Conservation (phyloP, 2,888 invertebrate species). For the Tipula vernalis region DNA sequence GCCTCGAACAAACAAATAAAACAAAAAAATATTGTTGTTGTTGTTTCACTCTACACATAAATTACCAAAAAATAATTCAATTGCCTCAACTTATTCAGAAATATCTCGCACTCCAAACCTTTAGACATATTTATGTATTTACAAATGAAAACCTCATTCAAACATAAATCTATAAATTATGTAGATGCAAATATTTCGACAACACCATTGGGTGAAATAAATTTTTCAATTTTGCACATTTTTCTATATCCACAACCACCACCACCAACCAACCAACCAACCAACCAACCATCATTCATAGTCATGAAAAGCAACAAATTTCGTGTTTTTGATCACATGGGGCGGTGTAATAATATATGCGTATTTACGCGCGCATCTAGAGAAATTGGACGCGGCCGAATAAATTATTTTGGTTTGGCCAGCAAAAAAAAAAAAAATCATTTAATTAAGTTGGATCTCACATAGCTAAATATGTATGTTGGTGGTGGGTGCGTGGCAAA, state of each 20-base stretch:
- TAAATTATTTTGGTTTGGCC: neutral
- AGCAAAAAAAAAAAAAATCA: neutral
- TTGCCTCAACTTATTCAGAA: neutral
- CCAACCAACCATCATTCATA: neutral
- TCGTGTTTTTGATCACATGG: neutral
- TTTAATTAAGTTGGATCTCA: neutral
- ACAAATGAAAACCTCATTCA: neutral
- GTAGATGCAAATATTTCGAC: neutral
- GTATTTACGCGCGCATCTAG: neutral
- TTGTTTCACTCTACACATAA: neutral
- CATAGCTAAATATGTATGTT: neutral
- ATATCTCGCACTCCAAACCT: neutral
- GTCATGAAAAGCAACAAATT: neutral
- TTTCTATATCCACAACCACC: neutral
- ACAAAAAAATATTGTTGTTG: neutral
- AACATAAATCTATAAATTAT: neutral
- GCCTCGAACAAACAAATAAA: neutral
- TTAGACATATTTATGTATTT: neutral
- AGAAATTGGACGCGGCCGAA: neutral
- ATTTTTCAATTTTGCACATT: neutral
- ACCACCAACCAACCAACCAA: neutral
- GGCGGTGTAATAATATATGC: neutral
- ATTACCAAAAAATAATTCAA: neutral
- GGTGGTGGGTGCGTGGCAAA: neutral
- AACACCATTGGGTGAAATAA: neutral